Conservation (phyloP, 2,888 invertebrate species). For the Caenorhabditis auriculariae region DNA sequence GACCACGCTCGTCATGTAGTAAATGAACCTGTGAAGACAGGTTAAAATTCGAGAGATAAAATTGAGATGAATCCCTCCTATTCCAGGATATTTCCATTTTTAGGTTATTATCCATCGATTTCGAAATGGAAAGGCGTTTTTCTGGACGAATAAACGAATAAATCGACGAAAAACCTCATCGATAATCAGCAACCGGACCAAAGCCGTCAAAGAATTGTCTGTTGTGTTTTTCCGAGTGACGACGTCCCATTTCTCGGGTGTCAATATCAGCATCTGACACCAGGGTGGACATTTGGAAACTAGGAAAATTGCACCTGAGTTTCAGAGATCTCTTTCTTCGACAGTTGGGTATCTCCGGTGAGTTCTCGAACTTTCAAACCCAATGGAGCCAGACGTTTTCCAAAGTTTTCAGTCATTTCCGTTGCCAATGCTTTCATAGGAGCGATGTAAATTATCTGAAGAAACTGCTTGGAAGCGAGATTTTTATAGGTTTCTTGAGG, state of each 20-base stretch:
- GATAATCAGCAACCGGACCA: constrained; percentile 89
- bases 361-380: constrained; percentile 83
- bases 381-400: constrained; percentile 75
- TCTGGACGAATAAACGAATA: not conserved
- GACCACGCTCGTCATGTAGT: constrained; percentile 92
- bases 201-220: constrained; percentile 83
- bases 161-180: constrained; percentile 77
- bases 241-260: constrained; percentile 99
- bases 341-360: constrained; percentile 97
- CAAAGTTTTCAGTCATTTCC: constrained; percentile 87
- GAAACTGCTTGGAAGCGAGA: too few species aligned
- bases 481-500: not conserved
- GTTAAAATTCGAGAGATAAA: too few species aligned
- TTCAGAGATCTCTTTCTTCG: constrained; percentile 86
- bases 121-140: too few species aligned
- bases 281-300: not conserved
- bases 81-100: too few species aligned
- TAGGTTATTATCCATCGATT: too few species aligned
- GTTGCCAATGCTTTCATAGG: constrained; percentile 99
- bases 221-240: constrained; percentile 86
- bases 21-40: constrained; percentile 76
- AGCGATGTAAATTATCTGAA: constrained; percentile 91
- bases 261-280: constrained; percentile 84
- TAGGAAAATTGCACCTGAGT: constrained; percentile 73
- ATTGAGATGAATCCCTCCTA: too few species aligned